phyloP scores from a whole-genome alignment of 2,797 vertebrate genomes.

The Mionectes olivaceus region DNA sequence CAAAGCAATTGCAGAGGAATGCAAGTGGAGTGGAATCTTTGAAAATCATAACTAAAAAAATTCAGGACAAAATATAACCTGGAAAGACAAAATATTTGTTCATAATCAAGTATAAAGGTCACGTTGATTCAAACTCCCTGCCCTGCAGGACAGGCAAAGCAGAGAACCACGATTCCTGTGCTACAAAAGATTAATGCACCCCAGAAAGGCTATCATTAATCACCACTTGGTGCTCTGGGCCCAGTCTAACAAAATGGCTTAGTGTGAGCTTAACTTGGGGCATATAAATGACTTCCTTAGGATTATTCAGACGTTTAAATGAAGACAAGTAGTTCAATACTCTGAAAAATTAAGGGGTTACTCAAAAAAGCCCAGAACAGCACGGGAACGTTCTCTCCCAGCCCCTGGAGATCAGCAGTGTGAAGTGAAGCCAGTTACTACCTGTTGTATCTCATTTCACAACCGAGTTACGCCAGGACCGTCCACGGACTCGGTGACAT shows the following conservation, averaged over 20 bases:
- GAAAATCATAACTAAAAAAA: not conserved
- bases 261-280: not conserved
- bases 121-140: not conserved
- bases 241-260: not conserved
- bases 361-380: not conserved
- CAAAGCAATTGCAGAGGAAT: not conserved
- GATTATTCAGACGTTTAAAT: not conserved
- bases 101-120: not conserved
- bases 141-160: not conserved
- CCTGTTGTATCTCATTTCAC: not conserved
- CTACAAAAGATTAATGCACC: not conserved
- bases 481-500: not conserved
- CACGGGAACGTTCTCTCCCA: not conserved
- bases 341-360: not conserved
- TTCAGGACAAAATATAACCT: not conserved
- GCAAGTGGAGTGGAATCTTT: not conserved
- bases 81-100: not conserved
- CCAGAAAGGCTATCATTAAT: not conserved
- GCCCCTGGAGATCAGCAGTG: not conserved
- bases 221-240: not conserved
- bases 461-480: not conserved
- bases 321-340: not conserved
- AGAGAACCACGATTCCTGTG: not conserved
- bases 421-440: not conserved
- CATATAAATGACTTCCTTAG: not conserved